A percentile compares a stretch with the other conserved stretches of the same genome.
Conservation (phyloP, 2,113 vertebrate species). For the Numida meleagris region DNA sequence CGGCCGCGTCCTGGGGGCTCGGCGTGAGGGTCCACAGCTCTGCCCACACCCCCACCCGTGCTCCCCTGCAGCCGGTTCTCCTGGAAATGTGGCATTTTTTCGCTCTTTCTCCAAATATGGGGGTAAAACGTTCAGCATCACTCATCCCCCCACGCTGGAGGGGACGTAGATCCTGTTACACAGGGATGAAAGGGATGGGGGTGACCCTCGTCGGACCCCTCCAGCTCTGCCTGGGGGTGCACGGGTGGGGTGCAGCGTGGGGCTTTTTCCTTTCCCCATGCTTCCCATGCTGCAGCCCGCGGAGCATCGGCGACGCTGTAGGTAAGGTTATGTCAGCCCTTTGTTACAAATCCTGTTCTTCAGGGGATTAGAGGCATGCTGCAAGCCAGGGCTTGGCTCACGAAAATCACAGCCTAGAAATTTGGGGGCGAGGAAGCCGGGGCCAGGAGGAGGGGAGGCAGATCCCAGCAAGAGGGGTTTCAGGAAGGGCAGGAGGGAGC, state of each 20-base stretch:
- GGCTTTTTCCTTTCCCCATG: neutral
- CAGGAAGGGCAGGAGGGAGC: too few relatives aligned
- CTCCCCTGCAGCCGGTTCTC: neutral
- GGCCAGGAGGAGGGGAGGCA: too few relatives aligned
- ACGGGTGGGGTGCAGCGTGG: neutral
- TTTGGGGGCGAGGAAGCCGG: neutral
- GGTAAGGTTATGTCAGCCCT: neutral
- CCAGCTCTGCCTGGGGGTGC: neutral
- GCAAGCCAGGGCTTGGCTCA: neutral
- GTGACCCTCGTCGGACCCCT: neutral
- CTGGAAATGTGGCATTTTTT: neutral
- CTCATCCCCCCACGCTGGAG: neutral
- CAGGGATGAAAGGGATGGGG: neutral
- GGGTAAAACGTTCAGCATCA: neutral
- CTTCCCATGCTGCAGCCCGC: neutral
- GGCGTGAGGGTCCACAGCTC: neutral
- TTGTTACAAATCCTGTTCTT: constrained; percentile 20
- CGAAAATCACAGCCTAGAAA: neutral
- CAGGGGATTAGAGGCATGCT: constrained; percentile 6
- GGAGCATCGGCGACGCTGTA: neutral
- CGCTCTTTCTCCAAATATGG: neutral
- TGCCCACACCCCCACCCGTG: neutral
- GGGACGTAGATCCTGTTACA: neutral
- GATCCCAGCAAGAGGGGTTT: neutral
- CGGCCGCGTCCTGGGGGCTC: neutral